Base-by-base conservation (phyloP, 2,888 invertebrate genomes). In the Abrostola triplasia region DNA sequence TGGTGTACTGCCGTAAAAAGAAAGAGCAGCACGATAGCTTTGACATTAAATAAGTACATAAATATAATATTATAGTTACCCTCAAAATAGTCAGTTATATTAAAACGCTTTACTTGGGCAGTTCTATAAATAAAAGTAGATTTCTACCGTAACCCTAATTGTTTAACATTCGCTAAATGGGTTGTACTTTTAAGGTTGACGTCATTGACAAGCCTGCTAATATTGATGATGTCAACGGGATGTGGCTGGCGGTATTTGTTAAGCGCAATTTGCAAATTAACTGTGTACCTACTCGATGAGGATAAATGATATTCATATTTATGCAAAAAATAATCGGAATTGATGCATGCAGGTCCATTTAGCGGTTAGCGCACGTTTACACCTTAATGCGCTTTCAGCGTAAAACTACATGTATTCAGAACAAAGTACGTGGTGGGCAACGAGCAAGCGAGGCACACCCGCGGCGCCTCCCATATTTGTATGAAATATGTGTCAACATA, bases 401-500 rank as follows among this genome's bases (percentile, higher is more conserved):
- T 24, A 7, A 12, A 44, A 8, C 12, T 7, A 44, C 12, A 44
- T 24, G 1, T 24, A 13, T 47, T 13, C 9, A 24, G 24, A 47
- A 13, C 13, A 13, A 44, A 44, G 12, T 44, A 47, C 13, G 24
- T 47, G 24, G 24, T 24, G 24, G 24, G 24, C 24, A 24, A 24
- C 24, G 24, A 4, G 1, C 9, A 5, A 40, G 10, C 9, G 24
- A 10, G 44, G 24, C 44, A 47, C 13, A 4, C 44, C 44, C 24
- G 13, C 44, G 44, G 44, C 44, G 12, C 44, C 47, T 10, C 35
- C 38, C 24, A 11, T 37, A 7, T 49, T 40, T 37, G 49, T 11
- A 35, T 47, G 44, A 47, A 24, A 47, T 47, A 47, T 24, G 44
- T 24, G 44, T 47, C 44, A 47, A 47, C 13, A 13, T 24, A 47